Evolutionary conservation across 2,797 vertebrate species (phyloP).

Genomic region (Emydoidea blandingii): DNA sequence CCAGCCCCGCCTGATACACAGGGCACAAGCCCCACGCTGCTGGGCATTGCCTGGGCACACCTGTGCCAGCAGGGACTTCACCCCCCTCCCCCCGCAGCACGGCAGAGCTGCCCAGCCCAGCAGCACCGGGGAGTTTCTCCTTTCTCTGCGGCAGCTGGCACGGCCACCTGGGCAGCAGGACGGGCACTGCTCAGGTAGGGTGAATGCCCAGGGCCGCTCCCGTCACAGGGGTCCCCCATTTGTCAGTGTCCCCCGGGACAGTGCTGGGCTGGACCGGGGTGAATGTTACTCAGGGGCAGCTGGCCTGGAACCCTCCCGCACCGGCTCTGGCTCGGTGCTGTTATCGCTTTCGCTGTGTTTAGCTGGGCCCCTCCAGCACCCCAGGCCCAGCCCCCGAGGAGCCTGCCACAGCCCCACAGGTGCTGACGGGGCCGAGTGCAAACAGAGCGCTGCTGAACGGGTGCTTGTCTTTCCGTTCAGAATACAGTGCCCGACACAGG

Average conservation of each 20-base stretch:
- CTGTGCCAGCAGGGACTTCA: not conserved
- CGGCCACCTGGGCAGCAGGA: too few relatives aligned
- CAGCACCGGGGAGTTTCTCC: not conserved
- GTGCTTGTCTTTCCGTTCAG: not conserved
- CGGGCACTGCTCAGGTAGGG: not conserved
- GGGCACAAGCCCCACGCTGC: not conserved
- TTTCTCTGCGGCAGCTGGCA: not conserved
- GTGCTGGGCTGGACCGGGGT: rapidly evolving
- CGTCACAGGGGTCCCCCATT: not conserved
- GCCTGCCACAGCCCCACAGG: too few relatives aligned
- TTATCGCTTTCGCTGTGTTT: too few relatives aligned
- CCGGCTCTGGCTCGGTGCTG: too few relatives aligned
- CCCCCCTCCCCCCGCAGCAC: not conserved
- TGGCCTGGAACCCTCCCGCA: too few relatives aligned
- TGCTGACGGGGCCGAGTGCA: not conserved
- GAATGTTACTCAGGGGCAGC: too few relatives aligned
- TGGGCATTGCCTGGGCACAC: not conserved
- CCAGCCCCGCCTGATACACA: rapidly evolving
- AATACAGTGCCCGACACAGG: not conserved
- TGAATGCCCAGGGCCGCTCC: too few relatives aligned
- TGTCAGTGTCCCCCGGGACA: not conserved
- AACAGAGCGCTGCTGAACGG: too few relatives aligned
- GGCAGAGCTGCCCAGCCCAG: not conserved
- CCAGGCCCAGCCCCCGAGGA: too few relatives aligned
- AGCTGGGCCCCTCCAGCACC: too few relatives aligned